Evolutionary conservation across 1,140 invertebrate genomes (phyloP).

Genomic region (Maniola jurtina): DNA sequence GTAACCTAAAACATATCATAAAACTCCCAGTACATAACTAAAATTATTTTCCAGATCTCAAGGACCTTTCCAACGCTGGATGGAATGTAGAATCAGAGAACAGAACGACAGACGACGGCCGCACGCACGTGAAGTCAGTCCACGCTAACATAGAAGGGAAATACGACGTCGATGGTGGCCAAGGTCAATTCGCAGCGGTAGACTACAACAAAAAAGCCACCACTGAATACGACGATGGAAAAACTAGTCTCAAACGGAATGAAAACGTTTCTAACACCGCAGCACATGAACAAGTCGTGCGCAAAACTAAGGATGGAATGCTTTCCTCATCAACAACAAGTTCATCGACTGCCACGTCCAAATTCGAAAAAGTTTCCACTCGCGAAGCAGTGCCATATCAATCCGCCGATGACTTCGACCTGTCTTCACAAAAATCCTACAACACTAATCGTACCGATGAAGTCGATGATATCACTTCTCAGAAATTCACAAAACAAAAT

Average conservation of each 20-base stretch:
- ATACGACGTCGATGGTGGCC: conserved; percentile 81
- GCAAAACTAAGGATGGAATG: conserved; percentile 75
- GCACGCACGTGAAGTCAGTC: conserved; percentile 63
- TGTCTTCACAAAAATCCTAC: conserved; percentile 32
- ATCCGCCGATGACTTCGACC: conserved; percentile 47
- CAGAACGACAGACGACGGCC: conserved; percentile 69
- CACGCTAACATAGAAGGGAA: conserved; percentile 75
- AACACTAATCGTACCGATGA: conserved; percentile 51
- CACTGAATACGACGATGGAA: conserved; percentile 82
- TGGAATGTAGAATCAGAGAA: conserved; percentile 76
- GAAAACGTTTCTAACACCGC: conserved; percentile 79
- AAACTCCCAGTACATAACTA: conserved; percentile 7
- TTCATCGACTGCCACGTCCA: conserved; percentile 69
- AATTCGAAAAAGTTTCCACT: conserved; percentile 62
- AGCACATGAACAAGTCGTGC: conserved; percentile 80
- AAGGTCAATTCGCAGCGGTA: conserved; percentile 80
- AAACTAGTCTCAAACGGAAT: conserved; percentile 80
- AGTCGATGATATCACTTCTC: conserved; percentile 38
- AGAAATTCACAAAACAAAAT: conserved; percentile 35
- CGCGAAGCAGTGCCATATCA: conserved; percentile 60
- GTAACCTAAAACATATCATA: conserved; percentile 41
- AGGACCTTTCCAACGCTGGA: conserved; percentile 70
- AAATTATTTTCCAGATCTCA: conserved; percentile 63
- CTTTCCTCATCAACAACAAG: conserved; percentile 72
- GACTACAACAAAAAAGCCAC: conserved; percentile 79